Base-by-base conservation (phyloP, 2,888 invertebrate species). In the Pilophorus perplexus region DNA sequence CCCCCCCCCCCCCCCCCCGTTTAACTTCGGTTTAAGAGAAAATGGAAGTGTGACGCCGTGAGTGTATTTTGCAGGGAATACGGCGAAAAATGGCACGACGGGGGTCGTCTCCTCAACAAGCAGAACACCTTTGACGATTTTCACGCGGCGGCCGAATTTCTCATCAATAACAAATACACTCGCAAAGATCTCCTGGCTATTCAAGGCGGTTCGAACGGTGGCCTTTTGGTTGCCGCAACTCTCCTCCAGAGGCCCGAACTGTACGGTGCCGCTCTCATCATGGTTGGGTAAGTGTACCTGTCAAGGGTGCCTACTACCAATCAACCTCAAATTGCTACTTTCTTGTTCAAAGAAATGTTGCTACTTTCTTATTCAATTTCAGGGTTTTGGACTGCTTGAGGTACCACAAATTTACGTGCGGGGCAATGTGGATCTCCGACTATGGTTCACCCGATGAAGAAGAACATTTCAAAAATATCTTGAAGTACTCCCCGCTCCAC, bases 91-190 rank as follows among this genome's bases (percentile, higher is more conserved):
- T 99, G 98, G 98, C 97, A 98, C 79, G 90, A 95, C 77, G 90
- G 83, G 4, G 99, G 97, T 1, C 87, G 91, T 20, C 81, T 91
- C 69, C 83, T 86, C 2, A 93, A 95, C 76, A 99, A 98, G 76
- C 97, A 98, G 80, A 98, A 98, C 78, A 90, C 89, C 48, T 98
- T 98, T 78, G 91, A 97, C 78, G 99, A 99, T 81, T 97, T 99
- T 79, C 90, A 92, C 75, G 81, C 84, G 64, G 95, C 96, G 1
- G 97, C 92, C 0, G 87, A 95, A 78, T 94, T 89, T 80, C 84
- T 98, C 46, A 83, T 93, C 22, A 75, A 80, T 4, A 84, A 90
- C 72, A 83, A 85, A n/a, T 94, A 93, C 78, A 94, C 96, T 0
- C 80, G 77, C 22, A 80, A 86, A 8, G 78, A 82, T 60, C 89